Base-by-base conservation (phyloP, 2,797 vertebrate genomes). In the Cebuella pygmaea region DNA sequence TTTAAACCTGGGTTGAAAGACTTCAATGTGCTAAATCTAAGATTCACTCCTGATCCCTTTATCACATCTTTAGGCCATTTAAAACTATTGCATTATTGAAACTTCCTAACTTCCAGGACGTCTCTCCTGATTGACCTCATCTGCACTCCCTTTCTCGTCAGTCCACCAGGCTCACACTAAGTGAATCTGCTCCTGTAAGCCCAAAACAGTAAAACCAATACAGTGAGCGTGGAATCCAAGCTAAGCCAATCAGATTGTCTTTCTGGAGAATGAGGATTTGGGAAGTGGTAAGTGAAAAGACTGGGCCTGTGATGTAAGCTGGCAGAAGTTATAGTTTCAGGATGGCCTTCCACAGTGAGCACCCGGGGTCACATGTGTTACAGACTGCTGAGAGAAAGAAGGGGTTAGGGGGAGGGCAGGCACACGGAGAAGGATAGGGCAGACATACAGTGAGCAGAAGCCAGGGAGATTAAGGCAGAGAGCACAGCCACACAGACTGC, bases 141-240 rank as follows among this genome's bases (percentile, higher is more conserved):
- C 22, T 19, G 39, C 59, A 19, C 20, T n/a, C 39, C 20, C 1
- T 46, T 46, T 46, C 30, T 15, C 17, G 41, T 33, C 24, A 26
- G 44, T 4, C 44, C 0, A 1, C 55, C 22, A 8, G 70, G 27
- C 33, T 57, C 33, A 4, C 15, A 5, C 15, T 13, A 26, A n/a
- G 41, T 24, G 3, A 44, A 19, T 17, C 67, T 67, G 76, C 17
- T 46, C 72, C 12, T 0, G 0, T 1, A 7, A 75, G 26, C 76
- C 33, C 14, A 0, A 24, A 22, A 9, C 5, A 2, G 41, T 14
- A 41, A 89, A 19, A 27, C 5, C 5, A 2, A 41, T 5, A 26
- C 1, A 4, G 52, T 17, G 46, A 39, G 4, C 0, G 0, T 20
- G 61, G 83, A 27, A 20, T 36, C 61, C 27, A 13, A 20, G 50